A percentile compares a stretch with the other conserved stretches of the same genome.
phyloP scores from a whole-genome alignment of 2,113 vertebrate species.

The Thunnus maccoyii region DNA sequence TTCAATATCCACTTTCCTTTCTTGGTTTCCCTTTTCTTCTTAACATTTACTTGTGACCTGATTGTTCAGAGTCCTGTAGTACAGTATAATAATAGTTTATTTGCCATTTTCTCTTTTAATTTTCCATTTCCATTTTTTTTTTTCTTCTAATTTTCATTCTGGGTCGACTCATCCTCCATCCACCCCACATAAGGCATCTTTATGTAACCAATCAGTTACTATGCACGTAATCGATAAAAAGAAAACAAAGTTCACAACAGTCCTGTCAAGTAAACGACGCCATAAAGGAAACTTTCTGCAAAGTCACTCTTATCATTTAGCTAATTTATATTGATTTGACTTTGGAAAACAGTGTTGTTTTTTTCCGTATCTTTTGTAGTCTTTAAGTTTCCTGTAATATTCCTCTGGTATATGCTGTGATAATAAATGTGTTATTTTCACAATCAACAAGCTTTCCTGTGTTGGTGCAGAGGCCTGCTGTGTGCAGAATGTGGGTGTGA shows the following conservation, averaged over 20 bases:
- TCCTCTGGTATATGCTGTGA: background rate
- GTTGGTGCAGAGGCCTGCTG: background rate
- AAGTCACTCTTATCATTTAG: no score
- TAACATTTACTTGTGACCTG: no score
- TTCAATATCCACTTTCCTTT: no score
- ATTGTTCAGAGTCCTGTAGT: no score
- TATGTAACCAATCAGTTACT: conserved; percentile 8
- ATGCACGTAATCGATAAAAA: no score
- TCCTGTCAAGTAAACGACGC: background rate
- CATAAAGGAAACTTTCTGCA: background rate
- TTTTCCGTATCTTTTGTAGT: background rate
- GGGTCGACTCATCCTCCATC: no score
- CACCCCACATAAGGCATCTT: no score
- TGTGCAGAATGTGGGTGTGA: background rate
- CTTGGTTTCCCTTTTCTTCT: no score
- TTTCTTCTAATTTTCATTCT: no score
- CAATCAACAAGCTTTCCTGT: conserved; percentile 22
- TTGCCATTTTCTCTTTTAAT: no score
- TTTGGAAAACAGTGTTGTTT: background rate
- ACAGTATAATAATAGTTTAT: no score
- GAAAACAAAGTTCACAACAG: background rate
- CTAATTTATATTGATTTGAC: background rate
- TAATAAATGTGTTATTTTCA: conserved; percentile 1
- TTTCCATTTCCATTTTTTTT: no score
- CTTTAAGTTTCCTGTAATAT: conserved; percentile 5